A percentile compares a stretch with the other conserved stretches of the same genome.
These are phyloP conservation scores for Thymelicus lineola DNA, from an alignment of 2,888 invertebrate species.

Conservation along the genomic window DNA sequence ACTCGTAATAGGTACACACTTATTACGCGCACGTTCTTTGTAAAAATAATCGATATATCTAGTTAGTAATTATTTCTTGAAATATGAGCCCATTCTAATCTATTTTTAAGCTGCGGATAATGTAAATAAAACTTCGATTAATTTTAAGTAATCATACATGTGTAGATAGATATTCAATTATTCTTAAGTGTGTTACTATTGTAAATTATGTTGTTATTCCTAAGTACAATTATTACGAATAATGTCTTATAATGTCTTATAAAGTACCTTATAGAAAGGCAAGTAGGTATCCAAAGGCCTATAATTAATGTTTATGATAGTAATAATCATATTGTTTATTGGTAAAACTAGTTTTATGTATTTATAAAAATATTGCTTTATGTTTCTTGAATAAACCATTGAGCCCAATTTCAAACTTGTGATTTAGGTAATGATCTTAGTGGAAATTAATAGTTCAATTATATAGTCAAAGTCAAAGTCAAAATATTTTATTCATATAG, in stretches of 20 bases:
- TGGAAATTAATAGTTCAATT: too few species aligned
- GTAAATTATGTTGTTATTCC: too few species aligned
- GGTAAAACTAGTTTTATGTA: slow-evolving; percentile 3
- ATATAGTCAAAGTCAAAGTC: too few species aligned
- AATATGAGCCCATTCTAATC: too few species aligned
- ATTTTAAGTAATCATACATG: background rate
- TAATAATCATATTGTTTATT: slow-evolving; percentile 14
- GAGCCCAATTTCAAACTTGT: slow-evolving; percentile 76
- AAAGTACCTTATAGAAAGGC: slow-evolving; percentile 47
- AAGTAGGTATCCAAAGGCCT: slow-evolving; percentile 73
- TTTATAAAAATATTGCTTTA: slow-evolving; percentile 6
- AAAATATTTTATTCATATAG: too few species aligned
- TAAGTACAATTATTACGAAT: background rate
- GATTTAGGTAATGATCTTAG: slow-evolving; percentile 2
- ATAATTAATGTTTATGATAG: slow-evolving; percentile 43
- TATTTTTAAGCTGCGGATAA: background rate
- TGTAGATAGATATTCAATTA: too few species aligned
- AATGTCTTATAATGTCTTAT: slow-evolving; percentile 18
- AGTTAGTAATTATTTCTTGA: too few species aligned
- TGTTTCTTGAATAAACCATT: slow-evolving; percentile 61
- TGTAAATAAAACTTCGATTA: background rate
- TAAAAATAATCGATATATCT: too few species aligned
- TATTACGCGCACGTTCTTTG: too few species aligned
- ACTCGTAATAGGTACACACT: too few species aligned
- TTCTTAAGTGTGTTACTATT: too few species aligned